Conservation (phyloP, 1,140 invertebrate genomes). For the Drosophila sturtevanti region DNA sequence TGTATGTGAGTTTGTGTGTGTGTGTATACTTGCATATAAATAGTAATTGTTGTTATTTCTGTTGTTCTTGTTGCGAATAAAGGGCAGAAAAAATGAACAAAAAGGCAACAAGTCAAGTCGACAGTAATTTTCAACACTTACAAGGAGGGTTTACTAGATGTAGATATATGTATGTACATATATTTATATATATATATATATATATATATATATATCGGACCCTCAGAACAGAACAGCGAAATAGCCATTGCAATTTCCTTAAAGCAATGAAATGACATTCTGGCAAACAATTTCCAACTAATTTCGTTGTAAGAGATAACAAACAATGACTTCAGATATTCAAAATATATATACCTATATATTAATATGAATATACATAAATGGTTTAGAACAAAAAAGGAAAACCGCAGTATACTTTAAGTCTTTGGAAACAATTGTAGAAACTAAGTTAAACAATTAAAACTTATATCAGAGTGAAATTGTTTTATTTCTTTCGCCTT, state of each 20-base stretch:
- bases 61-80: slow-evolving; percentile 33
- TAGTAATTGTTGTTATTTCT: slow-evolving; percentile 40
- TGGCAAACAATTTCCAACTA: neutral
- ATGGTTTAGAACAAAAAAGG: no score
- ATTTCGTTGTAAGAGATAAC: neutral
- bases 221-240: slow-evolving; percentile 1
- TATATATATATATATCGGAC: slow-evolving; percentile 1
- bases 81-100: slow-evolving; percentile 51
- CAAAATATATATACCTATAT: no score
- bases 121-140: slow-evolving; percentile 81
- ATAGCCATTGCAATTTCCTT: slow-evolving; percentile 9
- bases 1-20: neutral
- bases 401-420: no score
- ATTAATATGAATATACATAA: no score
- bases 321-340: no score
- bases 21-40: slow-evolving; percentile 17
- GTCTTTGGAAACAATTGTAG: no score
- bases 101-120: slow-evolving; percentile 80
- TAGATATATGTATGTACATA: neutral
- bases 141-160: slow-evolving; percentile 38
- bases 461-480: no score
- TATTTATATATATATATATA: neutral
- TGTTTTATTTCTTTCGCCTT: no score
- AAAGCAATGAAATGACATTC: neutral
- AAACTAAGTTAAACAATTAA: no score